Evolutionary conservation across 2,113 vertebrate species (phyloP).

Genomic region (Chaetura pelagica): DNA sequence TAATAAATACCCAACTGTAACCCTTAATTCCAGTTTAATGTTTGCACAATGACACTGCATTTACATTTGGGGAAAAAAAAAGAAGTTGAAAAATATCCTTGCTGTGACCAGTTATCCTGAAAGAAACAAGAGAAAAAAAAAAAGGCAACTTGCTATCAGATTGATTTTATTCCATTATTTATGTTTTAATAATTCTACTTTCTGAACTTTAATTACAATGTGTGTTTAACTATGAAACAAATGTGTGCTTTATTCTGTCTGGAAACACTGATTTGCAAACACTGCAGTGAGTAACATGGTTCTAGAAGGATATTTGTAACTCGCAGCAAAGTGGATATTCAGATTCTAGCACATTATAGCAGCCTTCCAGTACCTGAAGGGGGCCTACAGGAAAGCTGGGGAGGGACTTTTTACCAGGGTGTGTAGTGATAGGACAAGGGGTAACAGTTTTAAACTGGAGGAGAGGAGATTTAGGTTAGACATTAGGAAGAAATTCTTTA

Average conservation of each 20-base stretch:
- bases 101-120: neutral
- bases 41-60: neutral
- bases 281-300: neutral
- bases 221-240: neutral
- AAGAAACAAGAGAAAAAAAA: neutral
- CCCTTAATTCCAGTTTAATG: constrained; percentile 11
- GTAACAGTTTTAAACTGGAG: too few relatives aligned
- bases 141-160: neutral
- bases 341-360: neutral
- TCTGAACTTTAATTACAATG: neutral
- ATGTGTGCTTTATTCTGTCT: neutral
- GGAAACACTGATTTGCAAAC: neutral
- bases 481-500: too few relatives aligned
- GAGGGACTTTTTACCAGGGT: too few relatives aligned
- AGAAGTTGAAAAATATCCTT: neutral
- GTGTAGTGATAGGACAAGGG: too few relatives aligned
- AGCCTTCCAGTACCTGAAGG: too few relatives aligned
- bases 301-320: neutral
- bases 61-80: neutral
- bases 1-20: constrained; percentile 8
- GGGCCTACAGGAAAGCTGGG: too few relatives aligned
- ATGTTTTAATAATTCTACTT: neutral
- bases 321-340: neutral
- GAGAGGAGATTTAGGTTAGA: too few relatives aligned
- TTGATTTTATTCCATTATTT: neutral